Evolutionary conservation across 2,888 invertebrate species (phyloP), one percentile per base, ranked within the genome.

Genomic region (Heliconius hortense): DNA sequence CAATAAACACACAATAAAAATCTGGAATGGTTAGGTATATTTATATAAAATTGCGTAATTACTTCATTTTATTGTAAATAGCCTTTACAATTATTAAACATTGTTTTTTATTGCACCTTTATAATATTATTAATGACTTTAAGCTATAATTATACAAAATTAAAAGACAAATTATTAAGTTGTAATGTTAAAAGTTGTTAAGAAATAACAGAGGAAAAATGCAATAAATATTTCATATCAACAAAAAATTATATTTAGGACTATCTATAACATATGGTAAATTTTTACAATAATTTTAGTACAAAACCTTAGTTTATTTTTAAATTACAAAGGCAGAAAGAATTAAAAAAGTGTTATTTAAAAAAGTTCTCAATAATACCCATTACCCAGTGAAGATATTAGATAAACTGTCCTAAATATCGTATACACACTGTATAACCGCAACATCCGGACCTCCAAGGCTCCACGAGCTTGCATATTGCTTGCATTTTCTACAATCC

Each of bases 401-500:
- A 43, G 60, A 60, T 28, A 60, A 71, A 70, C 35, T 28, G 5
- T 71, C 43, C 26, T 43, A 60, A 43, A 71, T 28, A 39, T 62
- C n/a, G n/a, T n/a, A 21, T 43, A 28, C 39, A 24, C 39, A 43
- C 39, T 70, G 11, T n/a, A 31, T n/a, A 70, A 70, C 70, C 70
- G 5, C 59, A 39, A 59, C 56, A 11, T 71, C 71, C 71, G 71
- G 71, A 71, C 71, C 71, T 39, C 71, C 71, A 39, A 11, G 26
- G 21, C 71, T 39, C 71, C 60, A 39, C 26, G 26, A 39, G n/a
- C n/a, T 59, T n/a, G n/a, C n/a, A 39, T 60, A 71, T 24, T 21
- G 26, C 39, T 71, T 26, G 59, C 24, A 39, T 60, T 71, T 71
- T 71, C 35, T 24, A 71, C 35, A 21, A 60, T 60, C 39, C 59